Conservation (phyloP, 1,140 invertebrate genomes). For the Acromyrmex echinatior region DNA sequence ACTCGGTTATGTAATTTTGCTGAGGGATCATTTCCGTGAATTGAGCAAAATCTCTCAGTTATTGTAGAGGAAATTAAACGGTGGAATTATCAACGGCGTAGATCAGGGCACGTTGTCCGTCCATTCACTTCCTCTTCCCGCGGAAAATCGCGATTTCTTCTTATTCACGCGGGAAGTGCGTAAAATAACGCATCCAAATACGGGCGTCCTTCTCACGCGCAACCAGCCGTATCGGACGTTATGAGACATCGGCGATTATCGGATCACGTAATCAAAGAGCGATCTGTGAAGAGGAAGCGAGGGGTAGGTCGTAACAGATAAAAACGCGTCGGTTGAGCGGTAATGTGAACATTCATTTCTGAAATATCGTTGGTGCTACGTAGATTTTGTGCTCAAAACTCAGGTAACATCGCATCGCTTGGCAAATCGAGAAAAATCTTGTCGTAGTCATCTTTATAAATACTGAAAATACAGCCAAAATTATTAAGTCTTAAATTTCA, state of each 20-base stretch:
- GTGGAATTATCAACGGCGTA: not conserved
- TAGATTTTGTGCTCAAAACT: not conserved
- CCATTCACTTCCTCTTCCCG: not conserved
- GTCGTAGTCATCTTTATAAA: not conserved
- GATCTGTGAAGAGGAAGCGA: not conserved
- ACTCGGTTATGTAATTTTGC: conserved; percentile 17
- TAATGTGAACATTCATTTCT: not conserved
- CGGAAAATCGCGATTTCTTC: not conserved
- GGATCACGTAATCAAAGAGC: conserved; percentile 44
- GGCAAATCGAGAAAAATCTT: not conserved
- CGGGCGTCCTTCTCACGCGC: conserved; percentile 64
- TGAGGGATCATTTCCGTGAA: conserved; percentile 4
- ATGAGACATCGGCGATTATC: conserved; percentile 61
- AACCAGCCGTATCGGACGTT: conserved; percentile 60
- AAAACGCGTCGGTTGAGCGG: conserved; percentile 25
- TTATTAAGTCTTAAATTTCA: no score
- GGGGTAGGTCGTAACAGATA: conserved; percentile 11
- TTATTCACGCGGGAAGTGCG: not conserved
- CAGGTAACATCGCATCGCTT: conserved; percentile 29
- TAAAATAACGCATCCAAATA: not conserved
- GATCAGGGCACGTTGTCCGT: not conserved
- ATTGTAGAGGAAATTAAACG: not conserved
- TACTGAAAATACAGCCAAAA: no score
- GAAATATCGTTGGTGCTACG: not conserved
- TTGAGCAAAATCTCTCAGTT: not conserved